phyloP scores from a whole-genome alignment of 2,113 vertebrate genomes.

The Pungitius pungitius region DNA sequence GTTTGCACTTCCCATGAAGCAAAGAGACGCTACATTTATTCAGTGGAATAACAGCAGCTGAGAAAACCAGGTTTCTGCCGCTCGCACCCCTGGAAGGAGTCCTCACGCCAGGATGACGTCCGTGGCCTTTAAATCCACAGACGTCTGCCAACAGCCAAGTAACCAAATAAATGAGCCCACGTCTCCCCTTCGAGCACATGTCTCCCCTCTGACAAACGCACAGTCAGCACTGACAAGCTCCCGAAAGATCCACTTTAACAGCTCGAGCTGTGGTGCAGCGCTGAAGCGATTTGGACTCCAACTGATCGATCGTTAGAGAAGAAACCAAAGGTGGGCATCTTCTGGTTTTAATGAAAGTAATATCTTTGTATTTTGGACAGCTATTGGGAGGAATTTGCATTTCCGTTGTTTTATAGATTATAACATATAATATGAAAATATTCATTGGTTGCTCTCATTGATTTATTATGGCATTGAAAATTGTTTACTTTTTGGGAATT shows the following conservation, averaged over 20 bases:
- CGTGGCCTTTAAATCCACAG: slow-evolving; percentile 42
- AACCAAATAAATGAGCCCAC: slow-evolving; percentile 44
- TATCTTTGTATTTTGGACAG: neutral
- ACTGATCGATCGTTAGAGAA: neutral
- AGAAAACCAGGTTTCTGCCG: slow-evolving; percentile 61
- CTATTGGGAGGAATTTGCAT: neutral
- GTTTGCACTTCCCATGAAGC: slow-evolving; percentile 68
- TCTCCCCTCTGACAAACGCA: slow-evolving; percentile 30
- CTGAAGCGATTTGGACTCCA: neutral
- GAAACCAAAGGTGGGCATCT: neutral
- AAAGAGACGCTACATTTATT: slow-evolving; percentile 74
- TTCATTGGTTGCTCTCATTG: neutral
- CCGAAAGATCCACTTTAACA: neutral
- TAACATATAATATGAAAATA: neutral
- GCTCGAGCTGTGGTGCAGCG: neutral
- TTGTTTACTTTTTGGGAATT: neutral
- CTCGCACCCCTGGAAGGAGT: slow-evolving; percentile 43
- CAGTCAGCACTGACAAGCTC: slow-evolving; percentile 6
- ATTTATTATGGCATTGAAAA: neutral
- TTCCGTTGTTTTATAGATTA: neutral
- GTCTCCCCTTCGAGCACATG: slow-evolving; percentile 22
- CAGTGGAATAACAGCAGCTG: slow-evolving; percentile 67
- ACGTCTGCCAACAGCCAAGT: slow-evolving; percentile 38
- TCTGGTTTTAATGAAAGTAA: neutral
- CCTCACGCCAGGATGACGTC: slow-evolving; percentile 41